These are phyloP conservation scores for Adelges cooleyi DNA, from an alignment of 1,140 invertebrate genomes.

Conservation along the genomic window DNA sequence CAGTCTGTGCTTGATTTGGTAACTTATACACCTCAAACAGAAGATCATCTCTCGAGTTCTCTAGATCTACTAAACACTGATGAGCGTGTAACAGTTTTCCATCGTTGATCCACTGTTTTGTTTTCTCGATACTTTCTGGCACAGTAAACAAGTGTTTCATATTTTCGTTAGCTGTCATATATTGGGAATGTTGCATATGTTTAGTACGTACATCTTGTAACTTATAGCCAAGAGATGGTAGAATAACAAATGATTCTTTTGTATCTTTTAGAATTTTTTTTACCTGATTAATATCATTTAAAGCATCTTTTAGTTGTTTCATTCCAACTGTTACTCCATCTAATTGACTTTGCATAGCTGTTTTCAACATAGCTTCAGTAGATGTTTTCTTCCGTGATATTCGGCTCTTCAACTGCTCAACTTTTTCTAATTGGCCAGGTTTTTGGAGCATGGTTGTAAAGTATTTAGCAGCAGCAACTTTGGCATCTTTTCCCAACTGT, in stretches of 20 bases:
- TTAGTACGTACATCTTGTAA: conserved; percentile 80
- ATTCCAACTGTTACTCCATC: conserved; percentile 91
- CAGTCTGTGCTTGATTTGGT: conserved; percentile 77
- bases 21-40: conserved; percentile 89
- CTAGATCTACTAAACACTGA: conserved; percentile 79
- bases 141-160: conserved; percentile 97
- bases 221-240: conserved; percentile 60
- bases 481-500: conserved; percentile 71
- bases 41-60: conserved; percentile 91
- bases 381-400: conserved; percentile 79
- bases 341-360: conserved; percentile 94
- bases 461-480: conserved; percentile 71
- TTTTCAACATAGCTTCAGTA: conserved; percentile 93
- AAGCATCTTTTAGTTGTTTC: conserved; percentile 71
- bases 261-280: conserved; percentile 53
- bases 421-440: conserved; percentile 90
- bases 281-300: conserved; percentile 66
- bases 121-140: conserved; percentile 89
- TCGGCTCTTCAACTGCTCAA: conserved; percentile 74
- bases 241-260: conserved; percentile 49
- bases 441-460: conserved; percentile 88
- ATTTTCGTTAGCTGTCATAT: conserved; percentile 95
- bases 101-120: conserved; percentile 85
- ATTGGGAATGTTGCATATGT: conserved; percentile 86
- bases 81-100: conserved; percentile 82